phyloP scores from a whole-genome alignment of 2,888 invertebrate species.

The Drosophila koepferae region DNA sequence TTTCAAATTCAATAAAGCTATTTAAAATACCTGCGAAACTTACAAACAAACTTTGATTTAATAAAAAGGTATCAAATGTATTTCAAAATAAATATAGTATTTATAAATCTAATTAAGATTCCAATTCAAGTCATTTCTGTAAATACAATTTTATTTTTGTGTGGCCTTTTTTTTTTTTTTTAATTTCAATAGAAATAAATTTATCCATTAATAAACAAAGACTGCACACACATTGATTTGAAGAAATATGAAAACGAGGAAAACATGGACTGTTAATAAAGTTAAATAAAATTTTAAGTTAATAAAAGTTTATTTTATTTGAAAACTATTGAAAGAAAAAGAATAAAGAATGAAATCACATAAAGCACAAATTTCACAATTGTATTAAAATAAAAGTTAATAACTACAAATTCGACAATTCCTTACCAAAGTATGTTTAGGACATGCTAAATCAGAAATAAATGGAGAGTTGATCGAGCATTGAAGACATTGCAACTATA shows the following conservation, averaged over 20 bases:
- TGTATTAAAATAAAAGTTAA: neutral
- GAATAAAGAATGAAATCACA: neutral
- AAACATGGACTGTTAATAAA: too few species aligned
- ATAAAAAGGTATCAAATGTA: too few species aligned
- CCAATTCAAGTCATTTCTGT: neutral
- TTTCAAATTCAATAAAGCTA: neutral
- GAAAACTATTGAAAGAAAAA: too few species aligned
- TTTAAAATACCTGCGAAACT: too few species aligned
- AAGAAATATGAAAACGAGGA: neutral
- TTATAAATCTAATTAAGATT: neutral
- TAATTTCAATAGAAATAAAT: too few species aligned
- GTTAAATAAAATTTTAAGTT: too few species aligned
- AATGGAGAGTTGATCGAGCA: too few species aligned
- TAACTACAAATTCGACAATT: neutral
- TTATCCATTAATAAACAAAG: neutral
- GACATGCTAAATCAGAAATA: neutral
- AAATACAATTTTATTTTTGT: too few species aligned
- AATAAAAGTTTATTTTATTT: neutral
- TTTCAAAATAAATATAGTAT: neutral
- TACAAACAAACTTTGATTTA: too few species aligned
- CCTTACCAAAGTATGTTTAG: neutral
- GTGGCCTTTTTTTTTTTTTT: too few species aligned
- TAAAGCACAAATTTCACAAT: too few species aligned
- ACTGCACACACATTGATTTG: neutral
- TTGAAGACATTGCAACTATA: too few species aligned